Evolutionary conservation across 35 echinoderm and acorn worm species (phyloP).

Genomic region (Apostichopus californicus): DNA sequence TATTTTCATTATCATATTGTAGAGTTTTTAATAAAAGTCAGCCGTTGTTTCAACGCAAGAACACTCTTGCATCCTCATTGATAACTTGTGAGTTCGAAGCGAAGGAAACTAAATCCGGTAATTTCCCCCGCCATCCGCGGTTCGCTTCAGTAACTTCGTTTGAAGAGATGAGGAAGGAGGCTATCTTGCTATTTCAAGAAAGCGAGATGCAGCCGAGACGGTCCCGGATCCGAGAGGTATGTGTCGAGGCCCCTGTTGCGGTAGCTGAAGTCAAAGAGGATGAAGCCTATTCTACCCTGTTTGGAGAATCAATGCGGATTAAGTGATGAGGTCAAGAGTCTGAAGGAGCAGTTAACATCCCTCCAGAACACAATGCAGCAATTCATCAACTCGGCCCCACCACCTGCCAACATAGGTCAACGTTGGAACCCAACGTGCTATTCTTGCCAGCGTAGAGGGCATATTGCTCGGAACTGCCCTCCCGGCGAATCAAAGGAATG

Average conservation of each 20-base stretch:
- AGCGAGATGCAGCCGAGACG: neutral
- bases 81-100: too few relatives aligned
- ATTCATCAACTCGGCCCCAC: neutral
- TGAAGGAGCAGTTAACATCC: neutral
- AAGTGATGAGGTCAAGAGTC: neutral
- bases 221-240: slow-evolving; percentile 20
- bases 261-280: neutral
- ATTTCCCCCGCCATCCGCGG: too few relatives aligned
- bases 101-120: too few relatives aligned
- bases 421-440: neutral
- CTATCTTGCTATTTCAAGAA: slow-evolving; percentile 44
- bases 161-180: slow-evolving; percentile 57
- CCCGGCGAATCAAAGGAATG: neutral
- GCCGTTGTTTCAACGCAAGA: too few relatives aligned
- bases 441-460: slow-evolving; percentile 11
- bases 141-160: slow-evolving; percentile 11
- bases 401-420: neutral
- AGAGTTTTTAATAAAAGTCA: too few relatives aligned
- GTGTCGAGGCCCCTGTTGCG: neutral
- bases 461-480: slow-evolving; percentile 36
- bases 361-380: neutral
- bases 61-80: too few relatives aligned
- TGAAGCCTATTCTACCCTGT: neutral
- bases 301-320: neutral
- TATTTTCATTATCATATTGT: too few relatives aligned